Base-by-base conservation (phyloP, 2,888 invertebrate species). In the Auanema freiburgensis region DNA sequence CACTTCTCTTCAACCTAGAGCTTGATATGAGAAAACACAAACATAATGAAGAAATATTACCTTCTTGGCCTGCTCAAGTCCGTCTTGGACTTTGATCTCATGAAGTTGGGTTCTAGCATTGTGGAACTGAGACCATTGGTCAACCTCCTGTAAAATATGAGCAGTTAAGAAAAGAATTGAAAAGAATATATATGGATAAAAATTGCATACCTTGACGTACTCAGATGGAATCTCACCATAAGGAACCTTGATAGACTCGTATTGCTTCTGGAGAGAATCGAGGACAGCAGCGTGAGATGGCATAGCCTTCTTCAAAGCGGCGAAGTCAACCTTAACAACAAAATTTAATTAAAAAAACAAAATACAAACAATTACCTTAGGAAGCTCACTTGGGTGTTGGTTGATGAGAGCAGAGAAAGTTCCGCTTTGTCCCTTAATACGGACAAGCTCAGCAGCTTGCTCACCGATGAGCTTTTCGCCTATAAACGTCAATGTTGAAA, bases 261-360 rank as follows among this genome's bases (percentile, higher is more conserved):
- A 81, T 66, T 82, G 82, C 71, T 82, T 82, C 69, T 83, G 80
- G 51, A 82, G 78, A 21, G 79, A 72, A 58, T 82, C 82, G 46
- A 82, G 63, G 42, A 76, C 65, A 33, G 77, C 72, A 1, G 79
- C 63, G 65, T 83, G 80, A 52, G 80, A 71, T 49, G 82, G 82
- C 65, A 82, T 72, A 50, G 74, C 68, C 69, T 82, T 82, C 77
- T 82, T 82, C 65, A 82, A 70, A 24, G 77, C 79, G 25, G 79
- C 80, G 61, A 83, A 82, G 67, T 82, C 80, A 43, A 83, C 70
- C 71, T 72, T 53, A 16, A 14, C n/a, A 12, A 44, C 24, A 23
- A 8, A 33, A 8, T 4, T 33, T 56, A 40, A 2, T 12, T 42
- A 2, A 33, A 42, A 3, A 56, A 6, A 56, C 11, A 25, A 16